Percentiles rank a stretch among this genome's conserved stretches.
Conservation (phyloP, 2,888 invertebrate species). For the Steromphala cineraria region DNA sequence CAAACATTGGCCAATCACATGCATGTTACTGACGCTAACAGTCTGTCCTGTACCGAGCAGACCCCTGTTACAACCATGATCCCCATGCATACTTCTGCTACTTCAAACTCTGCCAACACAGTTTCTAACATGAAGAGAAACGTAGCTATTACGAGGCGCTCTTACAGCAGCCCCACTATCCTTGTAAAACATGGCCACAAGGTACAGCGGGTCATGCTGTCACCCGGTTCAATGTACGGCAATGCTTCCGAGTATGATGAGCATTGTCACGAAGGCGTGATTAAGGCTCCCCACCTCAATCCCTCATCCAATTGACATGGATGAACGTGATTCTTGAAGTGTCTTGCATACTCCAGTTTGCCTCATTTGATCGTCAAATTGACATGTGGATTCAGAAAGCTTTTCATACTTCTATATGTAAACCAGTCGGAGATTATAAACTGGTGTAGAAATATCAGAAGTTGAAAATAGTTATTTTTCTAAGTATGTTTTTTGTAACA, state of each 20-base stretch:
- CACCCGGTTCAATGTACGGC: conserved; percentile 41
- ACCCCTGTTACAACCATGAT: conserved; percentile 46
- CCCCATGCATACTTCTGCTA: conserved; percentile 45
- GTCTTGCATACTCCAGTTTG: too few species aligned
- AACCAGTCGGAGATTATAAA: too few species aligned
- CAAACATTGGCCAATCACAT: conserved; percentile 53
- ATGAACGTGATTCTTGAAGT: too few species aligned
- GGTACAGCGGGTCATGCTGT: conserved; percentile 67
- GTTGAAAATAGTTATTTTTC: too few species aligned
- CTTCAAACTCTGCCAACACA: conserved; percentile 43
- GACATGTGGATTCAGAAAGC: too few species aligned
- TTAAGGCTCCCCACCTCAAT: conserved; percentile 21
- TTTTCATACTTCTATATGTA: too few species aligned
- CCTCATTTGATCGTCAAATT: too few species aligned
- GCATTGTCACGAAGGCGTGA: conserved; percentile 16
- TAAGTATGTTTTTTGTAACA: too few species aligned
- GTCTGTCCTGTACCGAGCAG: conserved; percentile 42
- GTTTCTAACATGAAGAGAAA: conserved; percentile 52
- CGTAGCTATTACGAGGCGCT: conserved; percentile 55
- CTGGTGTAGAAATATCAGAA: too few species aligned
- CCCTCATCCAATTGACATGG: neutral
- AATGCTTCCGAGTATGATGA: neutral
- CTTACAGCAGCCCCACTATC: conserved; percentile 63
- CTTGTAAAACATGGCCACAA: conserved; percentile 69
- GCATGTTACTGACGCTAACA: conserved; percentile 46